These are phyloP conservation scores for Echiichthys vipera DNA, from an alignment of 2,797 vertebrate species.

Conservation along the genomic window DNA sequence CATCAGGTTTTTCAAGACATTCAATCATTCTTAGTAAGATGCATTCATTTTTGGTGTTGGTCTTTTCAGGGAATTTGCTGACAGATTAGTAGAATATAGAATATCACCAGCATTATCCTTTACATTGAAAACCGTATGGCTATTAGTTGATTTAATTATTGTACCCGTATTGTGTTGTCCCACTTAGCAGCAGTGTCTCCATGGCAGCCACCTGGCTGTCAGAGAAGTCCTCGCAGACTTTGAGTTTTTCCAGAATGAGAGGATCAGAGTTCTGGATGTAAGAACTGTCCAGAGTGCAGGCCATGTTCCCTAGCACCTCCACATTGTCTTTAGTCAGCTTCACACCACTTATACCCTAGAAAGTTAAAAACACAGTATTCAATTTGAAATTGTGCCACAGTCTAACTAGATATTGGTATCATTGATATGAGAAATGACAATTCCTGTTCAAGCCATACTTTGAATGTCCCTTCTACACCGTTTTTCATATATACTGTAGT, in stretches of 20 bases:
- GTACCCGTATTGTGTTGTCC: conserved; percentile 77
- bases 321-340: conserved; percentile 65
- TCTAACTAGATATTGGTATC: background rate
- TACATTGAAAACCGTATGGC: background rate
- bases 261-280: conserved; percentile 74
- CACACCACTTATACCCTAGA: conserved; percentile 67
- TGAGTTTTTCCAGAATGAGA: conserved; percentile 78
- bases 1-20: background rate
- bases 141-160: background rate
- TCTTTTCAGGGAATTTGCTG: background rate
- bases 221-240: conserved; percentile 72
- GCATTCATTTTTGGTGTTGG: background rate
- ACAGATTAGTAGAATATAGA: background rate
- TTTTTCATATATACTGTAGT: no score
- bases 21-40: background rate
- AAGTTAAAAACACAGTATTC: background rate
- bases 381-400: background rate
- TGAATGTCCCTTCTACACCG: background rate
- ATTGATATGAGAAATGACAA: background rate
- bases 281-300: conserved; percentile 67
- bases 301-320: conserved; percentile 76
- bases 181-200: conserved; percentile 64
- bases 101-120: background rate
- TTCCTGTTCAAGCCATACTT: background rate
- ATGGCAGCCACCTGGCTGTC: conserved; percentile 68